Conservation (phyloP, 2,797 vertebrate genomes). For the Syngnathus rostellatus region DNA sequence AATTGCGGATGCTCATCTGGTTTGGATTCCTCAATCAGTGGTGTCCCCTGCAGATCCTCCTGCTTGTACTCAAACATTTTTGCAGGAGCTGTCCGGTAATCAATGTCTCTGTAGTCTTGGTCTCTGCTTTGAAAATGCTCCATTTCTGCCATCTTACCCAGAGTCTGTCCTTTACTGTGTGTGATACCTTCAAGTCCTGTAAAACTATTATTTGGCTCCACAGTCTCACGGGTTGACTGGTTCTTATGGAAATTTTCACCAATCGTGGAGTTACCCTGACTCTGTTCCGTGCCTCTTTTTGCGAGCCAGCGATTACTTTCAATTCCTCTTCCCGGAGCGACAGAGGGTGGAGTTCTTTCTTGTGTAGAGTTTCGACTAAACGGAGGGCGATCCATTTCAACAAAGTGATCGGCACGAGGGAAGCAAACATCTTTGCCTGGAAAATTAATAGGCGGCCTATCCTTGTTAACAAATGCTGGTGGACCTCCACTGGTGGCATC, state of each 20-base stretch:
- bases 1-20: constrained; percentile 59
- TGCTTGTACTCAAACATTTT: constrained; percentile 81
- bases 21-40: constrained; percentile 72
- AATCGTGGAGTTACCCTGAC: constrained; percentile 34
- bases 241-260: constrained; percentile 56
- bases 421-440: constrained; percentile 55
- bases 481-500: constrained; percentile 47
- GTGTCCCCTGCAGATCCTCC: constrained; percentile 68
- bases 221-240: constrained; percentile 29
- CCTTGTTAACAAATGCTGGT: constrained; percentile 53
- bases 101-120: constrained; percentile 93
- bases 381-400: constrained; percentile 40
- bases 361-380: constrained; percentile 44
- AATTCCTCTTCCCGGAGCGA: constrained; percentile 48
- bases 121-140: constrained; percentile 76
- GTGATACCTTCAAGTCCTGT: constrained; percentile 52
- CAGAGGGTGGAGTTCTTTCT: constrained; percentile 44
- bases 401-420: constrained; percentile 47
- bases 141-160: constrained; percentile 41
- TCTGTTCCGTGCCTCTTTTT: constrained; percentile 52
- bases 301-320: constrained; percentile 61
- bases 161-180: constrained; percentile 44
- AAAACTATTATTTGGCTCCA: constrained; percentile 49
- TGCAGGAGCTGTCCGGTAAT: constrained; percentile 81
- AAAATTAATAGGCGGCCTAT: constrained; percentile 47